Evolutionary conservation across 2,797 vertebrate genomes (phyloP).

Genomic region (Pteropus rufus): DNA sequence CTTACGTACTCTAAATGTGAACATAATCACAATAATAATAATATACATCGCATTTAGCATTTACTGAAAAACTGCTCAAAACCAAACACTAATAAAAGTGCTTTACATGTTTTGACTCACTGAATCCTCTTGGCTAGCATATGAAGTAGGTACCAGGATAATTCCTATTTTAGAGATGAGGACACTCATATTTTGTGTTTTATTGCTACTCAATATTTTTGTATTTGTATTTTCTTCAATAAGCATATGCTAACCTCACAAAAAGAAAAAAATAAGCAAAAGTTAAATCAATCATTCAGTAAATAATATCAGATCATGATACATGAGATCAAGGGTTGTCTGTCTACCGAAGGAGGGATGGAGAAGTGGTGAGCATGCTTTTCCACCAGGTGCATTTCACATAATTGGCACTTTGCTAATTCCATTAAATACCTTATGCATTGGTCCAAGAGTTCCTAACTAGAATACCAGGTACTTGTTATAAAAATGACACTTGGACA

Average conservation of each 20-base stretch:
- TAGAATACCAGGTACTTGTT: background rate
- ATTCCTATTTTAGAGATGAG: background rate
- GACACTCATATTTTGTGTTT: background rate
- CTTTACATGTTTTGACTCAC: background rate
- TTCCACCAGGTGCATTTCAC: background rate
- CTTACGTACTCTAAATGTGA: background rate
- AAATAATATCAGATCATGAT: background rate
- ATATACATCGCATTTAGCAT: background rate
- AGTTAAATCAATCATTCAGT: background rate
- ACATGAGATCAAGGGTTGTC: background rate
- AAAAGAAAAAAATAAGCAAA: background rate
- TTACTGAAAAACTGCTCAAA: background rate
- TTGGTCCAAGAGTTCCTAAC: background rate
- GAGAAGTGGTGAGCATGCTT: background rate
- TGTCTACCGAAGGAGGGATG: background rate
- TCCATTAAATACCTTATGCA: background rate
- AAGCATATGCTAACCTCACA: background rate
- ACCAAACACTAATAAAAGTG: background rate
- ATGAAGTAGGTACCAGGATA: background rate
- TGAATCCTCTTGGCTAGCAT: background rate
- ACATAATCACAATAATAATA: background rate
- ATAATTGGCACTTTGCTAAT: background rate
- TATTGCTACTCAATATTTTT: background rate
- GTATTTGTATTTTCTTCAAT: background rate
- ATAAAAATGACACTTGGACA: background rate